Conservation (phyloP, 2,113 vertebrate genomes). For the Arizona elegans region DNA sequence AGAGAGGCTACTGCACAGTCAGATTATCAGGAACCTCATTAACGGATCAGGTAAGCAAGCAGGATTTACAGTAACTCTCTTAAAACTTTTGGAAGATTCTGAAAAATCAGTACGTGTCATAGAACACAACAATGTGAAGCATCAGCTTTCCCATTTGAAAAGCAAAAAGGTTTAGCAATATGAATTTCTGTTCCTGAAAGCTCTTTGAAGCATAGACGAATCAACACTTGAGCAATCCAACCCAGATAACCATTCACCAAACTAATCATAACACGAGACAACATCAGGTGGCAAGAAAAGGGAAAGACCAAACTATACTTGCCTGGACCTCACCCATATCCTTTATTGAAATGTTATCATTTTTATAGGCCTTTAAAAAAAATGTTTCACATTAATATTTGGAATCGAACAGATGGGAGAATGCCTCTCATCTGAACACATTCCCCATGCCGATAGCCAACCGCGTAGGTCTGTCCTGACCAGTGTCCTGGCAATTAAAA, state of each 20-base stretch:
- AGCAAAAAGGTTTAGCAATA: neutral
- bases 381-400: neutral
- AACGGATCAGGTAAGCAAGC: neutral
- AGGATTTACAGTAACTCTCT: neutral
- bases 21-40: neutral
- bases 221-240: neutral
- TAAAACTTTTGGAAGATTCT: neutral
- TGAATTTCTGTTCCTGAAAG: neutral
- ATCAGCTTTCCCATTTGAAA: neutral
- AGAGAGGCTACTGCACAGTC: neutral
- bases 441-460: neutral
- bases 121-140: neutral
- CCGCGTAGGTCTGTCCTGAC: neutral
- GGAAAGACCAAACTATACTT: neutral
- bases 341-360: constrained; percentile 14
- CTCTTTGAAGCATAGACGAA: neutral
- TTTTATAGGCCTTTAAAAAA: neutral
- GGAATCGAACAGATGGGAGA: neutral
- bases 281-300: neutral
- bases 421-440: neutral
- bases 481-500: neutral
- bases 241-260: no score
- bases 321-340: neutral
- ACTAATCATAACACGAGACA: neutral
- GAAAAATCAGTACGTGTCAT: neutral